Conservation (phyloP, 2,113 vertebrate species). For the Amphilophus citrinellus region DNA sequence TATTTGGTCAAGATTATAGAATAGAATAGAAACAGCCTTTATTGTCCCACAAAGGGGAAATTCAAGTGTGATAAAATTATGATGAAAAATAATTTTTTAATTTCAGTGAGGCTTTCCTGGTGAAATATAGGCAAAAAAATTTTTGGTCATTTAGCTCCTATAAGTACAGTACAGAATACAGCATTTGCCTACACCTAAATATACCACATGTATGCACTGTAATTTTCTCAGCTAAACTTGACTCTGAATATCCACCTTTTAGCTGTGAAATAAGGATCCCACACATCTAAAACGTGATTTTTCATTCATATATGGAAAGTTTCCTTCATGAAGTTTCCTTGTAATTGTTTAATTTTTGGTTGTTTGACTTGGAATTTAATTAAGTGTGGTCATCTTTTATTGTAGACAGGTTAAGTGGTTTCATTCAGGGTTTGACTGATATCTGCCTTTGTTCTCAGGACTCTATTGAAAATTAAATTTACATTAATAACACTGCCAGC, state of each 20-base stretch:
- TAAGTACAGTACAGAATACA: neutral
- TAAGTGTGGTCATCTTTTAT: neutral
- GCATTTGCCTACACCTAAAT: neutral
- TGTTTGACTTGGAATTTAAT: neutral
- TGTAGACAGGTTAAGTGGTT: neutral
- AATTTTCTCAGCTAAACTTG: neutral
- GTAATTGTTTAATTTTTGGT: neutral
- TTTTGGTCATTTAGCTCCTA: neutral
- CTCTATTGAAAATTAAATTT: neutral
- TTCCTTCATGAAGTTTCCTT: neutral
- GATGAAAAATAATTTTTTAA: neutral
- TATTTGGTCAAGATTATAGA: neutral
- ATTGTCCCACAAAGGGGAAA: no score
- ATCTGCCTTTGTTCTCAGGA: neutral
- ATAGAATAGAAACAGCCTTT: no score
- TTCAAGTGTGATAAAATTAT: neutral
- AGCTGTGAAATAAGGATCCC: neutral
- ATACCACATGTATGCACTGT: neutral
- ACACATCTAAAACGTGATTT: neutral
- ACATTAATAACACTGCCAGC: neutral
- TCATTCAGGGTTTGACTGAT: neutral
- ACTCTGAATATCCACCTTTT: accelerated
- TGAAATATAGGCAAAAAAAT: neutral
- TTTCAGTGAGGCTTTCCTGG: neutral
- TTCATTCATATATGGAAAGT: neutral